Evolutionary conservation across 30 jellyfish, hydroid and myxozoan species (phyloP).

Genomic region (Nemopilema nomurai): DNA sequence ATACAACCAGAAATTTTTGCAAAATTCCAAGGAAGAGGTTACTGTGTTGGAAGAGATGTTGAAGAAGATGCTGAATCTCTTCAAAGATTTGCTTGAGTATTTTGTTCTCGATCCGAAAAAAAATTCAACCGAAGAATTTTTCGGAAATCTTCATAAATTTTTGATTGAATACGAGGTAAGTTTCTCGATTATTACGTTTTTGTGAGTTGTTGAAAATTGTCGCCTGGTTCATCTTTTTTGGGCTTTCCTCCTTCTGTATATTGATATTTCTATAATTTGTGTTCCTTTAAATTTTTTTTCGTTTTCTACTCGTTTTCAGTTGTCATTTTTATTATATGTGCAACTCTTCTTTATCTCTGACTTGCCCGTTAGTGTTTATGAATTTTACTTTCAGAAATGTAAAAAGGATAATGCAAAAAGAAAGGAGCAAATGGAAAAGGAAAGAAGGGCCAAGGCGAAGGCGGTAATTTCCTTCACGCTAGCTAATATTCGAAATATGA

Average conservation of each 20-base stretch:
- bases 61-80: slow-evolving; percentile 75
- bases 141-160: slow-evolving; percentile 72
- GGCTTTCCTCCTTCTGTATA: too few species aligned
- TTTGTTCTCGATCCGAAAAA: slow-evolving; percentile 85
- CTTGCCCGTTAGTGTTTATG: not conserved
- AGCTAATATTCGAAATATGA: not conserved
- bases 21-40: slow-evolving; percentile 67
- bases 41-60: slow-evolving; percentile 84
- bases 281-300: too few species aligned
- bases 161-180: slow-evolving; percentile 77
- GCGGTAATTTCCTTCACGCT: slow-evolving; percentile 67
- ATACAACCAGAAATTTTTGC: slow-evolving; percentile 70
- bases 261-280: too few species aligned
- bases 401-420: slow-evolving; percentile 89
- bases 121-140: slow-evolving; percentile 76
- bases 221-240: too few species aligned
- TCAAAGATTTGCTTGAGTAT: slow-evolving; percentile 78
- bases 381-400: slow-evolving; percentile 64
- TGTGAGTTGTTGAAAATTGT: too few species aligned
- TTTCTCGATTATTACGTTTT: too few species aligned
- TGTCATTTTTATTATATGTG: too few species aligned
- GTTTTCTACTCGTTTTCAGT: too few species aligned
- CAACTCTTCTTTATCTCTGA: too few species aligned
- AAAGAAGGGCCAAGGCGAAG: slow-evolving; percentile 84
- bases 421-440: slow-evolving; percentile 89